Conservation (phyloP, 2,113 vertebrate genomes). For the Ceyx cyanopectus region DNA sequence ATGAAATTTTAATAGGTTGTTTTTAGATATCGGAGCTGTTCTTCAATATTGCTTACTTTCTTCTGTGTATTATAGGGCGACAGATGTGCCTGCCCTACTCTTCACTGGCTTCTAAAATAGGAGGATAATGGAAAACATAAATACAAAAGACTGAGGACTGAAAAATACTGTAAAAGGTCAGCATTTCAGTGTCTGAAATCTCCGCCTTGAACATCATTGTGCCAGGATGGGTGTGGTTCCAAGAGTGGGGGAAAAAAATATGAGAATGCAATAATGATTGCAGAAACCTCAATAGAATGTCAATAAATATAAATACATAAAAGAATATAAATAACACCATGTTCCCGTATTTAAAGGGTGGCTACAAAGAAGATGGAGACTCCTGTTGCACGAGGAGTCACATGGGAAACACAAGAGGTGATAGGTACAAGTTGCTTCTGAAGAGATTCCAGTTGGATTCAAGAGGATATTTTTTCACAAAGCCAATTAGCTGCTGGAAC, state of each 20-base stretch:
- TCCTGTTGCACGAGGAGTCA: background rate
- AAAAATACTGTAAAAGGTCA: background rate
- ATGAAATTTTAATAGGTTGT: background rate
- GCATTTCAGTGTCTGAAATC: background rate
- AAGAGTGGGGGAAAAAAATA: fast-evolving
- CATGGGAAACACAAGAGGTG: background rate
- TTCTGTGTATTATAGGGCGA: background rate
- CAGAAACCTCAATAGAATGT: background rate
- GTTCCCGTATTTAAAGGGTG: background rate
- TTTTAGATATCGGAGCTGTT: background rate
- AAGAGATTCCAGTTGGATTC: background rate
- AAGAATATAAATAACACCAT: background rate
- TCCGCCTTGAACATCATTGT: background rate
- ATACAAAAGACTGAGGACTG: background rate
- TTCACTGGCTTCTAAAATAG: background rate
- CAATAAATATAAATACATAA: background rate
- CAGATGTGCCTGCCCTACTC: background rate
- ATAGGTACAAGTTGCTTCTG: background rate
- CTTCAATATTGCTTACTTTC: background rate
- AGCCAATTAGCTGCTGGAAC: background rate
- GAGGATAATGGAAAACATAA: background rate
- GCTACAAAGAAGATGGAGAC: background rate
- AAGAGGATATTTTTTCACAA: background rate
- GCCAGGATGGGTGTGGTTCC: fast-evolving
- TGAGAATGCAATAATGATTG: background rate